These are phyloP conservation scores for Sthenelais limicola DNA, from an alignment of 2,888 invertebrate genomes.

Conservation along the genomic window DNA sequence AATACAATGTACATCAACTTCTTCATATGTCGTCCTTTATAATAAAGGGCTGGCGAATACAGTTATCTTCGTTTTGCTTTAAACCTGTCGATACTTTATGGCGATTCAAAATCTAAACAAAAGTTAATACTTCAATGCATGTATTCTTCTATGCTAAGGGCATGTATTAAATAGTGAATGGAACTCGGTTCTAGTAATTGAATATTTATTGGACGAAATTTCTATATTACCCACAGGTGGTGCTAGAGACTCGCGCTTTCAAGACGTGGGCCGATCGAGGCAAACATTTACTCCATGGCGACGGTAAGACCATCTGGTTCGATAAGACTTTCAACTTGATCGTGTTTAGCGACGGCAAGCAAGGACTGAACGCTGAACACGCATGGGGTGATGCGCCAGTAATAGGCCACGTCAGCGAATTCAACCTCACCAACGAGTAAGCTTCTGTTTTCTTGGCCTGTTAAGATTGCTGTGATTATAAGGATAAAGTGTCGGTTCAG, in stretches of 20 bases:
- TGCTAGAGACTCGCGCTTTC: slow-evolving; percentile 64
- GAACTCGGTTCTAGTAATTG: too few relatives aligned
- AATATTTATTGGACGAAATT: too few relatives aligned
- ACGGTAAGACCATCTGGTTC: slow-evolving; percentile 74
- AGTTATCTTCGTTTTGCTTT: too few relatives aligned
- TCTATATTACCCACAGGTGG: slow-evolving; percentile 62
- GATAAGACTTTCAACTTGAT: slow-evolving; percentile 73
- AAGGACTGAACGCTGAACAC: slow-evolving; percentile 74
- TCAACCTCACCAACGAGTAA: slow-evolving; percentile 73
- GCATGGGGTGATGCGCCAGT: slow-evolving; percentile 74
- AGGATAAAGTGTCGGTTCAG: too few relatives aligned
- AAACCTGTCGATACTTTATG: too few relatives aligned
- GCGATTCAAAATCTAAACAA: too few relatives aligned
- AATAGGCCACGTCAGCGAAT: slow-evolving; percentile 73
- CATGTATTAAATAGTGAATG: too few relatives aligned
- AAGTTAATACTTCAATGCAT: too few relatives aligned
- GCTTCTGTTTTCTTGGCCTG: slow-evolving; percentile 41
- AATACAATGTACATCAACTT: too few relatives aligned
- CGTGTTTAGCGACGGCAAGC: slow-evolving; percentile 72
- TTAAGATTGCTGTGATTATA: background rate
- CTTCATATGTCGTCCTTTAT: too few relatives aligned
- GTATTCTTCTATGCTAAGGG: too few relatives aligned
- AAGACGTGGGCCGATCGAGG: slow-evolving; percentile 68
- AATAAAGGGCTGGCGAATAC: too few relatives aligned
- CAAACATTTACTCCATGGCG: slow-evolving; percentile 72